Evolutionary conservation across 1,140 invertebrate species (phyloP).

Genomic region (Drosophila subobscura): DNA sequence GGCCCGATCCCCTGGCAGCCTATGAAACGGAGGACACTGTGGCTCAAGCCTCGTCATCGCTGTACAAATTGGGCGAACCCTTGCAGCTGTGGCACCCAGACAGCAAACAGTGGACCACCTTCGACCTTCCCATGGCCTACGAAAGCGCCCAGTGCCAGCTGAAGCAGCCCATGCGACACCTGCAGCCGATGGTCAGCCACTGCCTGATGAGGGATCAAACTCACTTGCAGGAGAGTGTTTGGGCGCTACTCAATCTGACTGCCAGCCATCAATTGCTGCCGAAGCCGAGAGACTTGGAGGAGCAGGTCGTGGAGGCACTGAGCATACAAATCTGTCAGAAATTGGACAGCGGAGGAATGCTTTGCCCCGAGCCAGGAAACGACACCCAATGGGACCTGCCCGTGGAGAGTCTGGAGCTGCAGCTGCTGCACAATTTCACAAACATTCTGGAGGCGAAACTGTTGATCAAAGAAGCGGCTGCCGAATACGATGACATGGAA

Average conservation of each 20-base stretch:
- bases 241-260: slow-evolving; percentile 49
- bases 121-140: slow-evolving; percentile 61
- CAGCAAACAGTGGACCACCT: slow-evolving; percentile 34
- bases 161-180: slow-evolving; percentile 49
- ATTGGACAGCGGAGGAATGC: background rate
- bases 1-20: slow-evolving; percentile 50
- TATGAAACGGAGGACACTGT: slow-evolving; percentile 2
- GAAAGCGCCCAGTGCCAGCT: slow-evolving; percentile 58
- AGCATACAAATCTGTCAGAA: slow-evolving; percentile 48
- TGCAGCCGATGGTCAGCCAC: slow-evolving; percentile 45
- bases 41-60: background rate
- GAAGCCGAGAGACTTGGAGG: slow-evolving; percentile 45
- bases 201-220: slow-evolving; percentile 43
- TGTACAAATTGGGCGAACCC: slow-evolving; percentile 61
- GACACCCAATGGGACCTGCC: slow-evolving; percentile 36
- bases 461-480: slow-evolving; percentile 16
- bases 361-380: slow-evolving; percentile 30
- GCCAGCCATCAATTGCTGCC: slow-evolving; percentile 40
- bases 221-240: slow-evolving; percentile 45
- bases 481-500: background rate
- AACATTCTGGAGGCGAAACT: slow-evolving; percentile 44
- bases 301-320: slow-evolving; percentile 22
- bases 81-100: slow-evolving; percentile 62
- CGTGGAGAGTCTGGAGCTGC: slow-evolving; percentile 42
- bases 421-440: slow-evolving; percentile 61